Evolutionary conservation across 2,797 vertebrate species (phyloP).

Genomic region (Todus mexicanus): DNA sequence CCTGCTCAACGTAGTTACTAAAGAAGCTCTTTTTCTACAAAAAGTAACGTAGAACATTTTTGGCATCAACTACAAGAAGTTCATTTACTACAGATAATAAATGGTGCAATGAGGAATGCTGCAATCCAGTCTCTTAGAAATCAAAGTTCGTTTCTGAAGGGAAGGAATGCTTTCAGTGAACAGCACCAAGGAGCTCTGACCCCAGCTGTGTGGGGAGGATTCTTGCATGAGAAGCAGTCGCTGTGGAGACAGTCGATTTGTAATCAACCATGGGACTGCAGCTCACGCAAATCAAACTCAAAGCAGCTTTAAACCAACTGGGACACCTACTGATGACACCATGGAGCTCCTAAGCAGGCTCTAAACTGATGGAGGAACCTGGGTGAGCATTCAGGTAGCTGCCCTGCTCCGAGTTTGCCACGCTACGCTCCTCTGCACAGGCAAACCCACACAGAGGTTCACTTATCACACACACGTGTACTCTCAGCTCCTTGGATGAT

Average conservation of each 20-base stretch:
- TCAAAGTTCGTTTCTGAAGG: not conserved
- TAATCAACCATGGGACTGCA: not conserved
- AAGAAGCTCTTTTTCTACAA: not conserved
- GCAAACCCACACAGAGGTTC: not conserved
- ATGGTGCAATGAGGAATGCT: not conserved
- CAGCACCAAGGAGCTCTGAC: not conserved
- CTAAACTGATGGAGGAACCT: not conserved
- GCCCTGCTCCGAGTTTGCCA: not conserved
- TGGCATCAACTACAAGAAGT: not conserved
- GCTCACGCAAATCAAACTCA: not conserved
- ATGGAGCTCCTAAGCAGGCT: not conserved
- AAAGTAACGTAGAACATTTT: not conserved
- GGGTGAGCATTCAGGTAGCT: not conserved
- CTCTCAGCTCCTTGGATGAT: not conserved
- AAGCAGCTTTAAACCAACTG: not conserved
- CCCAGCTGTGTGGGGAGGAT: accelerated
- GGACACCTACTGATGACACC: not conserved
- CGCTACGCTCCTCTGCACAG: not conserved
- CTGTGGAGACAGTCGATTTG: not conserved
- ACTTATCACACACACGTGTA: not conserved
- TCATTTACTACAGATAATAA: not conserved
- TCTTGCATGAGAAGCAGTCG: accelerated
- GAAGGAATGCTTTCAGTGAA: not conserved
- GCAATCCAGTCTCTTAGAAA: not conserved
- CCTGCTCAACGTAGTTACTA: not conserved